phyloP scores from a whole-genome alignment of 2,888 invertebrate species.

The Teleiodes luculella region DNA sequence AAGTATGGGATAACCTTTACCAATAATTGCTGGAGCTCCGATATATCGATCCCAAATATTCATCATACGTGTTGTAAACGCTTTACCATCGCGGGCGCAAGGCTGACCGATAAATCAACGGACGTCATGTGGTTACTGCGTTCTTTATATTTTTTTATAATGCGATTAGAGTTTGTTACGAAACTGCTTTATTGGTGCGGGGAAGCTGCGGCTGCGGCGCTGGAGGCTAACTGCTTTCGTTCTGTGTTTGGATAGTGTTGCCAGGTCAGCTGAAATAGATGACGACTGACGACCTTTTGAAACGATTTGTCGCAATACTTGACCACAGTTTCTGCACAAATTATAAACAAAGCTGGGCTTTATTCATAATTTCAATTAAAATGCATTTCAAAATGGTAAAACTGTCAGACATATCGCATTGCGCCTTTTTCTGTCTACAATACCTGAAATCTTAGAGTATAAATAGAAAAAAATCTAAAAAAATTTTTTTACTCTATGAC shows the following conservation, averaged over 20 bases:
- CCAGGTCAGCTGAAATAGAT: not conserved
- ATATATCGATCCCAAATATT: slow-evolving; percentile 7
- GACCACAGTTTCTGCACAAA: too few species aligned
- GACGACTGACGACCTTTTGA: too few species aligned
- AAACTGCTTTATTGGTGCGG: slow-evolving; percentile 51
- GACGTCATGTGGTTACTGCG: slow-evolving; percentile 55
- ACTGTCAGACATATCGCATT: too few species aligned
- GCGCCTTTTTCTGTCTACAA: too few species aligned
- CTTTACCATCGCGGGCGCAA: not conserved
- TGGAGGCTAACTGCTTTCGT: slow-evolving; percentile 42
- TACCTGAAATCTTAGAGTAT: too few species aligned
- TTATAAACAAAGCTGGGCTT: too few species aligned
- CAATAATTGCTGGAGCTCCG: slow-evolving; percentile 9
- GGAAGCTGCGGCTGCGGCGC: slow-evolving; percentile 13
- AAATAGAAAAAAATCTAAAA: too few species aligned
- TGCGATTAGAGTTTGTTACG: slow-evolving; percentile 51
- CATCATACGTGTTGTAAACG: slow-evolving; percentile 11
- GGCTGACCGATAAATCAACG: slow-evolving; percentile 37
- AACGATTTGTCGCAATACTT: too few species aligned
- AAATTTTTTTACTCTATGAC: too few species aligned
- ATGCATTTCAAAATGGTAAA: too few species aligned
- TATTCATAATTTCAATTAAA: too few species aligned
- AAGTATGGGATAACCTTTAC: slow-evolving; percentile 15
- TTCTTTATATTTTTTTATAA: slow-evolving; percentile 46
- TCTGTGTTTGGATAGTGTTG: not conserved